Conservation (phyloP, 2,113 vertebrate species). For the Uropsilus gracilis region DNA sequence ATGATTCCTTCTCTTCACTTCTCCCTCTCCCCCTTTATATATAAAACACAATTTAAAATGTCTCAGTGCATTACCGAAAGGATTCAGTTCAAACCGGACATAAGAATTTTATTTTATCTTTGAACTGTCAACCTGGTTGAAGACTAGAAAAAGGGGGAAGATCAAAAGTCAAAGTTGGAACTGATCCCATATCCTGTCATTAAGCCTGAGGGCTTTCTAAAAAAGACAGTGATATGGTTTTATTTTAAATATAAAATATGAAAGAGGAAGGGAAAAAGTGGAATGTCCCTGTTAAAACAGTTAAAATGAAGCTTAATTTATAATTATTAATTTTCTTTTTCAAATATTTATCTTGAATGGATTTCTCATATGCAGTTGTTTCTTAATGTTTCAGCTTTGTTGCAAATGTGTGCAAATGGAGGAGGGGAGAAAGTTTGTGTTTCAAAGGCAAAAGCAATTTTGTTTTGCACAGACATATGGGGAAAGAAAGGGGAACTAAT, state of each 20-base stretch:
- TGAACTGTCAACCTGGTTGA: constrained; percentile 9
- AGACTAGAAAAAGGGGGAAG: not conserved
- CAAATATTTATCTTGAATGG: not conserved
- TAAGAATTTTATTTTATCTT: not conserved
- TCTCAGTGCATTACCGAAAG: not conserved
- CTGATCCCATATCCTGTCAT: not conserved
- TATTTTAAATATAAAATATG: not conserved
- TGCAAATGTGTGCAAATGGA: not conserved
- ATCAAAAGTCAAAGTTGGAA: not conserved
- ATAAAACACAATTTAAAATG: constrained; percentile 1
- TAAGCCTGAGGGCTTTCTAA: not conserved
- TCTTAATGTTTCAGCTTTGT: constrained; percentile 25
- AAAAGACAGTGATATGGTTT: not conserved
- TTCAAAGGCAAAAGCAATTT: constrained; percentile 52
- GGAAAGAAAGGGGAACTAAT: constrained; percentile 57
- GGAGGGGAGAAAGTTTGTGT: constrained; percentile 33
- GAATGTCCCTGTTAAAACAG: not conserved
- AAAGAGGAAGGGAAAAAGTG: not conserved
- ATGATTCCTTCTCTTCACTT: not conserved
- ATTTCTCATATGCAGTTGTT: not conserved
- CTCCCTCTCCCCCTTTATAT: not conserved
- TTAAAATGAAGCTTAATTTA: not conserved
- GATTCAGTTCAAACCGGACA: not conserved
- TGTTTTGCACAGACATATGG: not conserved
- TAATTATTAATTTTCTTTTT: not conserved